A percentile compares a stretch with the other conserved stretches of the same genome.
Evolutionary conservation across 2,797 vertebrate genomes (phyloP).

Genomic region (Ceyx erithaca): DNA sequence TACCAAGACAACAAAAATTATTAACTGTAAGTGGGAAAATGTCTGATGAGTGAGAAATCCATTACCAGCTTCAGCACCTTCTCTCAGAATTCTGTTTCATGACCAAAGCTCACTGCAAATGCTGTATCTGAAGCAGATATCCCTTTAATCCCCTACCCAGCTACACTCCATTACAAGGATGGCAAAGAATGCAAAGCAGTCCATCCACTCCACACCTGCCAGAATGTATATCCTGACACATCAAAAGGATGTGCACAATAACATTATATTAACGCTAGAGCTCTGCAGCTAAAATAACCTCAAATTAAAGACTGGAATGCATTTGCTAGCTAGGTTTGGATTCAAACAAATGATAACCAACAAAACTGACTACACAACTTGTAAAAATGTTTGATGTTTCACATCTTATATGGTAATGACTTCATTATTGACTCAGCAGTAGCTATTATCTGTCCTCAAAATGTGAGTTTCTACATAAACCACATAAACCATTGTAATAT

Average conservation of each 20-base stretch:
- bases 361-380: background rate
- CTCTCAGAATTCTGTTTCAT: background rate
- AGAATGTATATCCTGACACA: background rate
- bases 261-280: background rate
- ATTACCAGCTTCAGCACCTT: background rate
- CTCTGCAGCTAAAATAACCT: background rate
- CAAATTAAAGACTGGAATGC: background rate
- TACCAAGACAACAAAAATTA: accelerated
- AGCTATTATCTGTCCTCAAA: background rate
- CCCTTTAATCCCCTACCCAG: background rate
- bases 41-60: background rate
- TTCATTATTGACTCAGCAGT: background rate
- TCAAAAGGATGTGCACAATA: background rate
- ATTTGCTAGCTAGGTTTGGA: background rate
- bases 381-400: background rate
- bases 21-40: background rate
- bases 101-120: background rate
- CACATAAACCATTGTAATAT: background rate
- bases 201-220: background rate
- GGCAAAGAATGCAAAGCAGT: background rate
- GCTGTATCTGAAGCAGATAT: background rate
- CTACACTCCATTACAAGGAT: background rate
- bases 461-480: background rate
- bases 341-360: background rate
- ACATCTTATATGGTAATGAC: background rate